Evolutionary conservation across 2,113 vertebrate species (phyloP).

Genomic region (Phocoena sinus): DNA sequence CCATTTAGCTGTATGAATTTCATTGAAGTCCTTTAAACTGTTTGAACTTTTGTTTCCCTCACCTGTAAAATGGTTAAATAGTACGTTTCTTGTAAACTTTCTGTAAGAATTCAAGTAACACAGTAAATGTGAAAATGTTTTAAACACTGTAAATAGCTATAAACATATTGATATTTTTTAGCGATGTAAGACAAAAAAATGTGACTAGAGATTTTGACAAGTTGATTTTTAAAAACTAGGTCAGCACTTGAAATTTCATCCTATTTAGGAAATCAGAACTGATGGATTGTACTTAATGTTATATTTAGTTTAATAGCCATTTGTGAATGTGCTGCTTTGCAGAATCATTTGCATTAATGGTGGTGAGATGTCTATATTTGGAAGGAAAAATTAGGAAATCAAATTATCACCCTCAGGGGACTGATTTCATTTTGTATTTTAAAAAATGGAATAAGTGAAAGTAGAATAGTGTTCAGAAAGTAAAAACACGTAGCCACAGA

Average conservation of each 20-base stretch:
- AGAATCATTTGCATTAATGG: constrained; percentile 34
- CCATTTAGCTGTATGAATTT: neutral
- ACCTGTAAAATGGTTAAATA: neutral
- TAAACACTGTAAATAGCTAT: neutral
- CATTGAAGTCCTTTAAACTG: neutral
- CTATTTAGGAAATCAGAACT: constrained; percentile 43
- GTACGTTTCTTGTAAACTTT: neutral
- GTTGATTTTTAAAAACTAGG: constrained; percentile 63
- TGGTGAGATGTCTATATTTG: constrained; percentile 58
- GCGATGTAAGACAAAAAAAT: constrained; percentile 24
- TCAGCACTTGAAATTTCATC: constrained; percentile 47
- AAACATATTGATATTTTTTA: constrained; percentile 1
- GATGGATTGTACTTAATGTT: constrained; percentile 29
- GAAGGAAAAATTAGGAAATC: constrained; percentile 51
- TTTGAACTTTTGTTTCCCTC: neutral
- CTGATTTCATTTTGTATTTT: constrained; percentile 41
- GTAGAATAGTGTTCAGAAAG: neutral
- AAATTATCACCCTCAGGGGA: neutral
- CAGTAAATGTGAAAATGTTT: neutral
- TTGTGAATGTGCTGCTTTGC: neutral
- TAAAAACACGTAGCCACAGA: neutral
- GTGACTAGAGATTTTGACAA: constrained; percentile 45
- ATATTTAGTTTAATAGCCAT: constrained; percentile 35
- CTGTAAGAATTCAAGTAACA: constrained; percentile 3
- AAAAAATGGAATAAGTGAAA: neutral